A percentile compares a stretch with the other conserved stretches of the same genome.
These are phyloP conservation scores for Rhabdomys dilectus DNA, from an alignment of 2,113 vertebrate genomes.

Conservation along the genomic window DNA sequence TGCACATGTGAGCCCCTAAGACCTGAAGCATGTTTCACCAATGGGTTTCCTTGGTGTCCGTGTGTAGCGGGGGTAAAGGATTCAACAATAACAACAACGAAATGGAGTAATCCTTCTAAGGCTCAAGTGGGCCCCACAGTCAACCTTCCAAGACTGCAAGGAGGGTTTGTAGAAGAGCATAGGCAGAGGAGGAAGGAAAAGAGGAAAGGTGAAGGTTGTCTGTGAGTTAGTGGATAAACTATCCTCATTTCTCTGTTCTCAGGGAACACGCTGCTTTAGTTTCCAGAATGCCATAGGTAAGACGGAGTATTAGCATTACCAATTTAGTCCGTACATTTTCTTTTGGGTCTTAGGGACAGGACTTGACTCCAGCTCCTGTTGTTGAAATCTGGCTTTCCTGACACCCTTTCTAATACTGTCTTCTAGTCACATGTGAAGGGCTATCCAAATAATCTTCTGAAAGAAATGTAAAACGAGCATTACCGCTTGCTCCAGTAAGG, in stretches of 20 bases:
- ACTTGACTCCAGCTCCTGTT: neutral
- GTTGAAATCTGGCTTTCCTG: neutral
- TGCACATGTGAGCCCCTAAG: neutral
- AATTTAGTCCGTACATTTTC: neutral
- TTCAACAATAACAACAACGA: neutral
- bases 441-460: constrained; percentile 31
- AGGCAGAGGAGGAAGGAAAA: neutral
- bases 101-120: neutral
- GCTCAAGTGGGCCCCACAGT: neutral
- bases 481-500: constrained; percentile 32
- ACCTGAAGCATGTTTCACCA: neutral
- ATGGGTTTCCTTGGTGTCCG: neutral
- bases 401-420: neutral
- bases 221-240: neutral
- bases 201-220: neutral
- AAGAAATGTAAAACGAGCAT: constrained; percentile 35
- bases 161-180: neutral
- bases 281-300: constrained; percentile 33
- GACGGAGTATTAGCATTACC: neutral
- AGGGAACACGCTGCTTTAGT: constrained; percentile 6
- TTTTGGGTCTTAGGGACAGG: neutral
- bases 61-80: neutral
- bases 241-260: neutral
- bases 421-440: neutral
- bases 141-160: neutral